A percentile compares a stretch with the other conserved stretches of the same genome.
phyloP scores from a whole-genome alignment of 2,797 vertebrate species.

The Amblyopsis hoosieri region DNA sequence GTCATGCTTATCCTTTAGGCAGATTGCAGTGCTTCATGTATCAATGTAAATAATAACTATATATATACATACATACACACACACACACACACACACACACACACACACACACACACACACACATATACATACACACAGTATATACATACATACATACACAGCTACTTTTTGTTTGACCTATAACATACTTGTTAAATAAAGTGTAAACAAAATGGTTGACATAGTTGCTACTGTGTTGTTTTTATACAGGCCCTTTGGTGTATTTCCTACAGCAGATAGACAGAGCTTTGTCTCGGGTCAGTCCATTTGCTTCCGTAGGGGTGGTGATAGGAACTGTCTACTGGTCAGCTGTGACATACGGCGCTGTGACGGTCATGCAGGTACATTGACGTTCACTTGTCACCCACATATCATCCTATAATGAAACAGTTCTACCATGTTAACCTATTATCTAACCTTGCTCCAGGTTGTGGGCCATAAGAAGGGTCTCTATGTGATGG shows the following conservation, averaged over 20 bases:
- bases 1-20: neutral
- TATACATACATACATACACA: too few relatives aligned
- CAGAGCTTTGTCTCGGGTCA: constrained; percentile 67
- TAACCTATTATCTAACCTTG: neutral
- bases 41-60: neutral
- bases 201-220: neutral
- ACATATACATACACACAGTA: too few relatives aligned
- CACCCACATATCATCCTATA: fast-evolving
- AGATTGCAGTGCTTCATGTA: neutral
- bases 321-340: constrained; percentile 78
- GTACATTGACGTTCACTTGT: constrained; percentile 37
- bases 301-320: constrained; percentile 78
- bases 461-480: constrained; percentile 80
- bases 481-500: constrained; percentile 80
- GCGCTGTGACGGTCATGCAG: constrained; percentile 84
- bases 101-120: too few relatives aligned
- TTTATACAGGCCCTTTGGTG: constrained; percentile 72
- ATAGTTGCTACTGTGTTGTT: neutral
- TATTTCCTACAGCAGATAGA: constrained; percentile 80
- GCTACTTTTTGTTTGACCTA: too few relatives aligned
- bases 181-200: too few relatives aligned
- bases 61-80: too few relatives aligned
- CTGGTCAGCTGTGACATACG: constrained; percentile 83
- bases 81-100: too few relatives aligned
- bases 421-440: neutral